Base-by-base conservation (phyloP, 1,140 invertebrate genomes). In the Drosophila dunni region DNA sequence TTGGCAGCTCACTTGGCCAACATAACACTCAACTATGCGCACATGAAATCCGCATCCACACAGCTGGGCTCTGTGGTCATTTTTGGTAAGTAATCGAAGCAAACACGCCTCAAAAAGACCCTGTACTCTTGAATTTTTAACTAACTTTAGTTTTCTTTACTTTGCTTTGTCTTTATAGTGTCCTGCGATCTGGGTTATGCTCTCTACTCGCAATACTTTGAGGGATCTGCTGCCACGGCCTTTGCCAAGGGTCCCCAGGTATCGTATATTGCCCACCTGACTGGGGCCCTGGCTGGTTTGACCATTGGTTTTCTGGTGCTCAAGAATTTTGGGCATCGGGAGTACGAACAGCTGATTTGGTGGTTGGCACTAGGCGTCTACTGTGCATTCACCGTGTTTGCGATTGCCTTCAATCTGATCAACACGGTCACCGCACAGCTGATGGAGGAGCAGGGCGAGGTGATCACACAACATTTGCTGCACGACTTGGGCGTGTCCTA, bases 291-390 rank as follows among this genome's bases (percentile, higher is more conserved):
- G 54, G 97, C 97, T 7, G 97, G 97, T 6, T 94, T 98, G 34
- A 97, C 97, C 3, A 96, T 98, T 76, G 97, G 97, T 1, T 95
- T 99, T 8, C 93, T 99, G 24, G 97, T 99, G 42, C 93, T 99
- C 50, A 99, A 99, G 93, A 98, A 99, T 93, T 98, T 99, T 92
- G 97, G 98, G 86, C 97, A 98, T 91, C 96, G 97, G 65, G 94
- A 98, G 0, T 97, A 98, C 93, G 97, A 98, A 92, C 96, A 98
- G 90, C 94, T 98, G 46, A 94, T 98, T 65, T 99, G 98, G 97
- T 99, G 98, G 98, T 95, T 98, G 70, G 97, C 98, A 3, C 93
- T 99, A 3, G 97, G 97, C 11, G 96, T 98, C 1, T 99, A 98
- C 92, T 96, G 96, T 0, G 97, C 97, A 3, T 98, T 98, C 93